Conservation (phyloP, 2,797 vertebrate species). For the Eulemur coronatus region DNA sequence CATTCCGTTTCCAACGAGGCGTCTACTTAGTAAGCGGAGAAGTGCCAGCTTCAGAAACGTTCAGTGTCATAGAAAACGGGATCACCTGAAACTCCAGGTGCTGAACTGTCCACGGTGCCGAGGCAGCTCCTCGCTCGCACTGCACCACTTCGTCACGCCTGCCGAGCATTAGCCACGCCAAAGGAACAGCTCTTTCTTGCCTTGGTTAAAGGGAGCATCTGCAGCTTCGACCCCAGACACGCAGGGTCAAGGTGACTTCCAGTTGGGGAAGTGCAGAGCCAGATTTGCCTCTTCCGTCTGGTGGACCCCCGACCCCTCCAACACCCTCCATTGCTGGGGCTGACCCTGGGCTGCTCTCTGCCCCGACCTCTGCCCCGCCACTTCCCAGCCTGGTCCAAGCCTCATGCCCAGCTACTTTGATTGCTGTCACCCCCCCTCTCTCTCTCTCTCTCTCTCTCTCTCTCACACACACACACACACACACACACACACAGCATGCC, state of each 20-base stretch:
- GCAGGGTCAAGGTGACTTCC: background rate
- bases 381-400: background rate
- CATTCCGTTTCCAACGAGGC: background rate
- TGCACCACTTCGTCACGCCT: background rate
- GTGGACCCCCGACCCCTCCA: background rate
- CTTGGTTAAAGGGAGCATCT: background rate
- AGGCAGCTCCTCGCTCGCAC: too few relatives aligned
- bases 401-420: background rate
- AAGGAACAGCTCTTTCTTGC: background rate
- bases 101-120: background rate
- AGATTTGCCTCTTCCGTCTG: background rate
- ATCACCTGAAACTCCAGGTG: background rate
- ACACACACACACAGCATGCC: background rate
- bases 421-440: too few relatives aligned
- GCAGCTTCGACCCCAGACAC: background rate
- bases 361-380: too few relatives aligned
- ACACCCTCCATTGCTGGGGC: too few relatives aligned
- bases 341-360: background rate
- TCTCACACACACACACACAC: too few relatives aligned
- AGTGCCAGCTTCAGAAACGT: background rate
- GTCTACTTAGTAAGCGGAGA: background rate
- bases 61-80: background rate
- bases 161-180: background rate
- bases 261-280: background rate
- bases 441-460: too few relatives aligned